phyloP scores from a whole-genome alignment of 2,888 invertebrate genomes.

The Eumerus sabulonum region DNA sequence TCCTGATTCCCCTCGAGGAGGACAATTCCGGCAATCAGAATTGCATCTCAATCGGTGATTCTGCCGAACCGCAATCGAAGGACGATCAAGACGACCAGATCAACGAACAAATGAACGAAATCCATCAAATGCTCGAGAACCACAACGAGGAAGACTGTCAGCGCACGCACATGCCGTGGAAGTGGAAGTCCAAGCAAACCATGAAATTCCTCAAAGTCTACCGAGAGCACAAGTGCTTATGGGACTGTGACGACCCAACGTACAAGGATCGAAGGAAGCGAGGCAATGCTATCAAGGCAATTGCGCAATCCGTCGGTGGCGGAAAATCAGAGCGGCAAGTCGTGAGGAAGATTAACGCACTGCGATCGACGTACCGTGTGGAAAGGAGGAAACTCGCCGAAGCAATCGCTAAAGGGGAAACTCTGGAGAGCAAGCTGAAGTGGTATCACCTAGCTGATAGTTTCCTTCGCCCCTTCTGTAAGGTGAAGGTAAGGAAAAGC shows the following conservation, averaged over 20 bases:
- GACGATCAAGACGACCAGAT: constrained; percentile 36
- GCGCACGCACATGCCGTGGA: constrained; percentile 6
- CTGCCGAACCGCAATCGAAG: neutral
- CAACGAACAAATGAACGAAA: constrained; percentile 55
- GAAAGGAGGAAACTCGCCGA: constrained; percentile 42
- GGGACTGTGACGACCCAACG: constrained; percentile 30
- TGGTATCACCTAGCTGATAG: constrained; percentile 57
- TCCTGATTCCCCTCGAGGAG: constrained; percentile 69
- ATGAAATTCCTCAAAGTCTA: constrained; percentile 41
- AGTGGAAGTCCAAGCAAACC: constrained; percentile 47
- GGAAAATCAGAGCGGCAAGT: constrained; percentile 42
- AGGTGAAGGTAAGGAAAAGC: constrained; percentile 15
- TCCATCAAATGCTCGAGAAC: constrained; percentile 58
- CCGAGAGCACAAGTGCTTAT: constrained; percentile 42
- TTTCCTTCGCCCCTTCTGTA: constrained; percentile 41
- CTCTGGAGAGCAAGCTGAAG: constrained; percentile 22
- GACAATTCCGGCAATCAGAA: constrained; percentile 60
- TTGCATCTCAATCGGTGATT: constrained; percentile 53
- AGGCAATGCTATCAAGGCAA: constrained; percentile 21
- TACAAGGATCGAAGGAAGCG: constrained; percentile 30
- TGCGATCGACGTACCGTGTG: constrained; percentile 46
- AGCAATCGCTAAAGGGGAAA: constrained; percentile 20
- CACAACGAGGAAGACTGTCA: constrained; percentile 1
- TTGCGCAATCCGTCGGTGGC: constrained; percentile 30
- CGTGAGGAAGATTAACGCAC: constrained; percentile 45